Base-by-base conservation (phyloP, 2,888 invertebrate genomes). In the Ophonus ardosiacus region DNA sequence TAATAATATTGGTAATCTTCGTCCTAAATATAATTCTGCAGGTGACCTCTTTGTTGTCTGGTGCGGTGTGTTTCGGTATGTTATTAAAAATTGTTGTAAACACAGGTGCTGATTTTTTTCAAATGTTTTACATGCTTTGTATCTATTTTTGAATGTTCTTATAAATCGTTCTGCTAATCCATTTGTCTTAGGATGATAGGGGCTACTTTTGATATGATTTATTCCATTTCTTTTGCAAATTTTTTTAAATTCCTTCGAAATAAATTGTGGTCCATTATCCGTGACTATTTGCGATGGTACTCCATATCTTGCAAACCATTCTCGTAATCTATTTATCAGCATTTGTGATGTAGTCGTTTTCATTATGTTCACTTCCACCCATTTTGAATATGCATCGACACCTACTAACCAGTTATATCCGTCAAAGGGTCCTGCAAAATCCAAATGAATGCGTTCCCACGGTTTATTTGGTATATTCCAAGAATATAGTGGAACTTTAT, bases 321-420 rank as follows among this genome's bases (percentile, higher is more conserved):
- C 81, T 65, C 86, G 79, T 78, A 87, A 74, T 17, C 65, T 74
- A 17, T 80, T 65, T 56, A 87, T 86, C 18, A 85, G 86, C 59
- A 71, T 81, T 56, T 56, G 31, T 21, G 86, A 59, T 1, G 87
- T 86, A 24, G 86, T 86, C 13, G 65, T 63, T 15, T 79, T 65
- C 85, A 87, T 86, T 61, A 68, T 65, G 51, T 86, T 84, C 18
- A 87, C 86, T 81, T 88, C 86, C 8, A 86, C 57, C 87, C 87
- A 88, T 83, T 88, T 88, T 8, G 87, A 86, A 79, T 86, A 86
- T 7, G 86, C 86, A 84, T 87, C 88, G 13, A 86, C 38, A 2
- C 87, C 15, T 38, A 87, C 74, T 13, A 87, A 84, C 84, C 86
- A 86, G 24, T 80, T 18, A 59, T 85, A 82, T 15, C 74, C 68